Conservation (phyloP, 2,888 invertebrate species). For the Rhagium mordax region DNA sequence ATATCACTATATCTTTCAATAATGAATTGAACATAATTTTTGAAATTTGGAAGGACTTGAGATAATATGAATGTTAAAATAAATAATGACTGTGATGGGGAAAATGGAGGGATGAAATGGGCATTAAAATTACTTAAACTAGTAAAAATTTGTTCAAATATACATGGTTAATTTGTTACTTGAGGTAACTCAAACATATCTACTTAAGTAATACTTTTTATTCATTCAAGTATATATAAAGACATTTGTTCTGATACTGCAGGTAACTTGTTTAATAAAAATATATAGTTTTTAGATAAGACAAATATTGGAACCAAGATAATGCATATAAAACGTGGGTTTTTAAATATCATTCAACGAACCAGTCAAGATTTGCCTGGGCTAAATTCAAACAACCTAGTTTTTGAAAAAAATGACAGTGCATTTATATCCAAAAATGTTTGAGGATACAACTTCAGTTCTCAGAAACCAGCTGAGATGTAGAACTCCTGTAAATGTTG, state of each 20-base stretch:
- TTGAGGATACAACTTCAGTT: too few species aligned
- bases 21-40: conserved; percentile 30
- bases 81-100: conserved; percentile 47
- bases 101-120: conserved; percentile 58
- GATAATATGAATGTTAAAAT: conserved; percentile 48
- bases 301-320: too few species aligned
- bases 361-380: too few species aligned
- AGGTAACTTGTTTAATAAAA: conserved; percentile 36
- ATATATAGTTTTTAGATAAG: conserved; percentile 14
- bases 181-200: conserved; percentile 62
- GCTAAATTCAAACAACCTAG: too few species aligned
- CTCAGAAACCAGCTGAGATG: too few species aligned
- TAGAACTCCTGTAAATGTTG: too few species aligned
- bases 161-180: conserved; percentile 54
- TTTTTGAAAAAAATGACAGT: too few species aligned
- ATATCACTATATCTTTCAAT: conserved; percentile 20
- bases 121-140: conserved; percentile 54
- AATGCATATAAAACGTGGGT: too few species aligned
- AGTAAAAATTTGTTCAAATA: conserved; percentile 58
- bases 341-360: too few species aligned
- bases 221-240: conserved; percentile 35
- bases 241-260: conserved; percentile 15
- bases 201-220: conserved; percentile 63
- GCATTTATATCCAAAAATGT: too few species aligned
- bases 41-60: conserved; percentile 48